phyloP scores from a whole-genome alignment of 64 coral and sea anemone species.

The Pocillopora verrucosa region DNA sequence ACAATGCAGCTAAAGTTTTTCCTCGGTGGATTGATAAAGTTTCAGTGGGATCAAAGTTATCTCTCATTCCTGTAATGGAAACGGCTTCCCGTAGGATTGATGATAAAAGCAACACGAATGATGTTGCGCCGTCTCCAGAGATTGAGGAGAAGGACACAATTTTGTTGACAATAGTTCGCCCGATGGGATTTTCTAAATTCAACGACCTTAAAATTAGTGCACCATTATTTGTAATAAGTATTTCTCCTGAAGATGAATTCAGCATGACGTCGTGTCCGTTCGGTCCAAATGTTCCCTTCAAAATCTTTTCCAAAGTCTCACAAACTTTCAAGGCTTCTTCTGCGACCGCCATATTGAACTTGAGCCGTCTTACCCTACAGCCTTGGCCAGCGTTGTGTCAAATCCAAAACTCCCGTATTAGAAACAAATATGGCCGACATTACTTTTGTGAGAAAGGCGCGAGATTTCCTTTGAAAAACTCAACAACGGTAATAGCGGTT shows the following conservation, averaged over 20 bases:
- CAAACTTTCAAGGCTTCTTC: constrained; percentile 52
- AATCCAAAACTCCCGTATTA: constrained; percentile 50
- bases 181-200: constrained; percentile 45
- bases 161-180: constrained; percentile 64
- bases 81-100: constrained; percentile 55
- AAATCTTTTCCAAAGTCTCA: constrained; percentile 57
- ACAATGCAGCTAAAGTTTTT: constrained; percentile 47
- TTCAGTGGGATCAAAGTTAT: not conserved
- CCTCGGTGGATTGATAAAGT: constrained; percentile 9
- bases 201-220: constrained; percentile 79
- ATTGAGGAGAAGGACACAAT: constrained; percentile 36
- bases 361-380: not conserved
- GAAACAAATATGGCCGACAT: constrained; percentile 39
- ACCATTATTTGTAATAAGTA: constrained; percentile 90
- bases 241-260: constrained; percentile 76
- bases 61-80: not conserved
- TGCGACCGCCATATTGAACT: constrained; percentile 73
- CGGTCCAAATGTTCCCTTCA: constrained; percentile 85
- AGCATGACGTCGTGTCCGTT: constrained; percentile 87
- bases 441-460: constrained; percentile 3
- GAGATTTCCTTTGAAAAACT: not conserved
- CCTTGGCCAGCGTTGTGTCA: constrained; percentile 32
- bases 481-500: not conserved
- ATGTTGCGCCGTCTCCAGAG: constrained; percentile 72
- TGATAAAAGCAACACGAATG: constrained; percentile 70